phyloP scores from a whole-genome alignment of 2,888 invertebrate species.

The Protodeltote pygarga region DNA sequence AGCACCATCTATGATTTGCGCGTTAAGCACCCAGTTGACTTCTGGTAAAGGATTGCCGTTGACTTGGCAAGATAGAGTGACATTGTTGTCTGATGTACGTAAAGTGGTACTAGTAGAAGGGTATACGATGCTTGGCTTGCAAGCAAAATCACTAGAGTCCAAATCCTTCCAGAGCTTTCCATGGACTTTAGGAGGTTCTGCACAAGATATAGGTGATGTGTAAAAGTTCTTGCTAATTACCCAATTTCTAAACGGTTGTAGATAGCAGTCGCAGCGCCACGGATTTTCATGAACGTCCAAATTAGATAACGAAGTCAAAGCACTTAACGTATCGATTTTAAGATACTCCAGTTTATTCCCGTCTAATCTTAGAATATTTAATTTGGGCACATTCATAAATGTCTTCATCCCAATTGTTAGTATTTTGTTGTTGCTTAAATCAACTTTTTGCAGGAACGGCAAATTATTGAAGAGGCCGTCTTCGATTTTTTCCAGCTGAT shows the following conservation, averaged over 20 bases:
- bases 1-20: conserved; percentile 86
- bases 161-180: conserved; percentile 92
- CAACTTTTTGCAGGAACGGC: conserved; percentile 91
- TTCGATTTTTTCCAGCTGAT: conserved; percentile 90
- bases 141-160: conserved; percentile 92
- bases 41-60: conserved; percentile 92
- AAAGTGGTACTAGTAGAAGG: conserved; percentile 87
- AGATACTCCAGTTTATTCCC: conserved; percentile 91
- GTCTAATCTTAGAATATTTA: conserved; percentile 90
- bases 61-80: conserved; percentile 92
- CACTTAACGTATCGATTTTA: conserved; percentile 88
- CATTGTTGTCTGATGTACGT: conserved; percentile 88
- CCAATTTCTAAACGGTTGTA: conserved; percentile 93
- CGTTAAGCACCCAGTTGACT: conserved; percentile 91
- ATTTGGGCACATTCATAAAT: conserved; percentile 89
- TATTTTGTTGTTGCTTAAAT: conserved; percentile 92
- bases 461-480: conserved; percentile 92
- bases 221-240: conserved; percentile 91
- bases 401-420: conserved; percentile 90
- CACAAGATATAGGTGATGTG: conserved; percentile 91
- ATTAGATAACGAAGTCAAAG: conserved; percentile 89
- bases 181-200: conserved; percentile 89
- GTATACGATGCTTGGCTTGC: conserved; percentile 91
- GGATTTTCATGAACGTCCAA: conserved; percentile 93
- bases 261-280: conserved; percentile 95